Evolutionary conservation across 1,140 invertebrate genomes (phyloP), one percentile per base, ranked within the genome.

Genomic region (Rhagoletis pomonella): DNA sequence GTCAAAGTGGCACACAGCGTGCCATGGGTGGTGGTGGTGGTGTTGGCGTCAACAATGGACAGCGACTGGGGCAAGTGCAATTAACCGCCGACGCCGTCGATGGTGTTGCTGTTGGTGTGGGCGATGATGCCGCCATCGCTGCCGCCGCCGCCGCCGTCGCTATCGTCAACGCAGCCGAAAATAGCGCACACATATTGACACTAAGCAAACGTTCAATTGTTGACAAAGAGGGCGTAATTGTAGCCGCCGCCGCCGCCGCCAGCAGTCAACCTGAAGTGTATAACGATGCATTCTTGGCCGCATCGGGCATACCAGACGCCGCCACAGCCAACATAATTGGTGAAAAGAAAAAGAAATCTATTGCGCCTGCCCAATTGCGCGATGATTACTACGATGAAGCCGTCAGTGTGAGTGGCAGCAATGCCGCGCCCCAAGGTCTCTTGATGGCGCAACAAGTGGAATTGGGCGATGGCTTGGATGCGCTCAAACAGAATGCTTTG

Each of bases 361-460:
- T 81, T 10, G n/a, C 44, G 7, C 17, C 73, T 4, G 73, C 47
- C 4, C 50, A 81, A 10, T 9, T 88, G 55, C 84, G 85, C 42
- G 85, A 90, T 42, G 91, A 92, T 65, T 92, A 92, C 59, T 92
- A 91, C 44, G 91, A 92, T 55, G 90, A 90, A 17, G 87, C 88
- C 0, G 87, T 58, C 67, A n/a, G 69, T 6, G 17, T 69, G 10
- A 29, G 64, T 17, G 65, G 42, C 3, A n/a, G 73, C 9, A 42
- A 19, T 77, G 47, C 73, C 1, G 73, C 47, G 44, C 47, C 88
- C 86, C 55, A 42, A 90, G 12, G 90, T 89, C 58, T 77, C 5
- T 14, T 85, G 42, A 2, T 85, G 12, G 85, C 87, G 44, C 87
- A 88, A 60, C 87, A 85, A 67, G 55, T 88, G n/a, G 85, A 88